Evolutionary conservation across 2,797 vertebrate species (phyloP), one percentile per base, ranked within the genome.

Genomic region (Loris lydekkerianus): DNA sequence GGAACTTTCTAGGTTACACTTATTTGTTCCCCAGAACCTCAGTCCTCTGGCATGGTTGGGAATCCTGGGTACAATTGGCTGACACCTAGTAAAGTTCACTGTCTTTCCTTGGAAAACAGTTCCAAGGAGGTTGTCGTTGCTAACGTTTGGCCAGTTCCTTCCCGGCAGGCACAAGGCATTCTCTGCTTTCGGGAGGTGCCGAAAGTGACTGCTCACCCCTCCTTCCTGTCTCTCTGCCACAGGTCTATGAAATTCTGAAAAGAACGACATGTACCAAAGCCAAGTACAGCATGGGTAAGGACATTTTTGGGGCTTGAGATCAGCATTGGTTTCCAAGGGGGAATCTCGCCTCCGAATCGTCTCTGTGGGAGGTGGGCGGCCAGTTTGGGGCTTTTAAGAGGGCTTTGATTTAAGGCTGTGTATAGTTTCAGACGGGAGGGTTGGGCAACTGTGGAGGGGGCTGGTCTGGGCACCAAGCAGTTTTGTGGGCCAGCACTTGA

Each of bases 241-340:
- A 99, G 99, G 99, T 99, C 87, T 99, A 99, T 75, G 99, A 99
- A 98, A 99, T 99, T 49, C 89, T 99, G 98, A 99, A 99, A 96
- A 99, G 99, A 97, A 99, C 99, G 0, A 99, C 99, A 0, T 99
- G 99, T 98, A 99, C 98, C 34, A 99, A 98, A 93, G 98, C 99
- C 93, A 99, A 99, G 97, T 99, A 99, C 95, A 98, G 98, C 98
- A 99, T 99, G 99, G 99, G 99, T 99, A 99, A 99, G 99, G 90
- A 94, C 81, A 67, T 86, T 94, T 83, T 86, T 95, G 94, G 94
- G 86, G 49, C 92, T 86, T 89, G 91, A 97, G 81, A 40, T 95
- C 81, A 0, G 89, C 85, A 7, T 17, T 21, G 0, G 1, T 80
- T 95, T 96, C 86, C 61, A 93, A 31, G 21, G 43, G 75, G 63